Base-by-base conservation (phyloP, 2,888 invertebrate genomes). In the Clanis bilineata region DNA sequence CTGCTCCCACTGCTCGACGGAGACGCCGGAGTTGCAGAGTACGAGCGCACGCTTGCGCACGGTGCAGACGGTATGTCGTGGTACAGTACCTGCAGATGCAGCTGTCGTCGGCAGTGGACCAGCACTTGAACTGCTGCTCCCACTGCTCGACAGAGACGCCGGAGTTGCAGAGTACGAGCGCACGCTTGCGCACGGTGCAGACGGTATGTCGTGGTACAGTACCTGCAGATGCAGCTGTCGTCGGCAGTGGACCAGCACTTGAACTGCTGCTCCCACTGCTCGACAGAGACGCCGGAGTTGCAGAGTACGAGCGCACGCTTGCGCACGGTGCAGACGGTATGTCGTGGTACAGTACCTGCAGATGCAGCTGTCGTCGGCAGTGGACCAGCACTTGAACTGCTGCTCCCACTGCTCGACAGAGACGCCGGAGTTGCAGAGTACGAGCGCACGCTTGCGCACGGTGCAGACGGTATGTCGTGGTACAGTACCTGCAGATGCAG, bases 211-310 rank as follows among this genome's bases (percentile, higher is more conserved):
- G 4, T 7, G 12, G 4, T 0, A 3, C 10, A 39, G 0, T 58
- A 91, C 79, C 99, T 95, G 90, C 99, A 98, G 64, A 99, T 98
- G 95, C 98, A 98, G 77, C 97, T 97, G 83, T 99, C 99, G 83
- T 99, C 99, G 1, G 98, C 98, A 0, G 98, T 99, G 32, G 98
- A 98, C 99, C 99, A 99, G 96, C 99, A 97, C 93, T 99, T 99
- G 86, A 99, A 99, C 92, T 99, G 99, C 75, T 99, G 97, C 80
- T 99, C 97, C 99, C 99, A 99, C 85, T 99, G 99, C 88, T 99
- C 99, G 0, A 99, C 99, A 0, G 99, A 99, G 0, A 99, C 99
- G 67, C 98, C 99, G 12, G 97, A 99, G 91, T 99, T 99, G 85
- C 99, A 99, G 0, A 99, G 93, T 57, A 98, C 96, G 58, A 99